Base-by-base conservation (phyloP, 1,140 invertebrate genomes). In the Pseudomyrmex cubaensis region DNA sequence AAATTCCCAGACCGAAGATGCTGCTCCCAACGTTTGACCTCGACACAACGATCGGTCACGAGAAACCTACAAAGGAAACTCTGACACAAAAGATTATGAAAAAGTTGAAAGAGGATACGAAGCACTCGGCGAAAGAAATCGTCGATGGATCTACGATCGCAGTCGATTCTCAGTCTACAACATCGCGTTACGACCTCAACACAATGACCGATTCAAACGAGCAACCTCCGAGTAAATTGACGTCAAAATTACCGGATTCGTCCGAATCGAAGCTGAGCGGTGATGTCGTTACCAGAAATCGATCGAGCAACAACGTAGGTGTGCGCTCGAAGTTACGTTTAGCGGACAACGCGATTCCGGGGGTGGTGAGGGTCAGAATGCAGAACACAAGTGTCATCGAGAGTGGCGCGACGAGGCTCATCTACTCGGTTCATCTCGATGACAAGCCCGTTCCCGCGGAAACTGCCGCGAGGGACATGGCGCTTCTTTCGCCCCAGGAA, bases 381-480 rank as follows among this genome's bases (percentile, higher is more conserved):
- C 93, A 94, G 46, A 94, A 94, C 87, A 92, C 90, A 12, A 93
- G 89, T 17, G 61, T 90, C 0, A 83, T 87, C 0, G 92, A 94
- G 20, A 66, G 85, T 7, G 88, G 91, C 15, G 88, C 90, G 9
- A 94, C 89, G 1, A 92, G 78, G 46, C 83, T 98, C 56, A 95
- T 98, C 12, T 98, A 98, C 89, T 97, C 97, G 3, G 97, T 98
- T 50, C 94, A 96, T 72, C 96, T 97, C 0, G 96, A 96, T 25
- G 97, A 96, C 0, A 95, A 96, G 86, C 97, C 97, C 0, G 97
- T 98, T 2, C 95, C 97, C 35, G 97, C 97, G 0, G 95, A 95
- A 10, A 97, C 96, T 0, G 97, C 97, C 0, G 96, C 97, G 3
- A 95, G 96, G 70, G 97, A 98, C 87, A 98, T 98, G 97, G 94